Evolutionary conservation across 2,113 vertebrate species (phyloP), one percentile per base, ranked within the genome.

Genomic region (Hyaena hyaena): DNA sequence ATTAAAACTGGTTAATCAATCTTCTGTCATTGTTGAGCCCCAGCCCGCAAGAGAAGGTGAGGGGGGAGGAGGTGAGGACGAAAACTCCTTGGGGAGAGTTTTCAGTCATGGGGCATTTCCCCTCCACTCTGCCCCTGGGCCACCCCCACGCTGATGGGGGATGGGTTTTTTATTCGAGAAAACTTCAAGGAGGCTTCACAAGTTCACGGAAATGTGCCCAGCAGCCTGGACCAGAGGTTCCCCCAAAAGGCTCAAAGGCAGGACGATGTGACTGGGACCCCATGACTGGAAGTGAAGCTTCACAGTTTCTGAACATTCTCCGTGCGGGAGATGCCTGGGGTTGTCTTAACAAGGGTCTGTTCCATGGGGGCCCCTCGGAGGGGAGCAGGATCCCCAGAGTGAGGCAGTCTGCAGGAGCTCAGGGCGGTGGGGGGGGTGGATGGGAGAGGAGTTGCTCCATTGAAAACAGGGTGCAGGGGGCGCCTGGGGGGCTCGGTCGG

Each of bases 351-450:
- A 14, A 5, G 3, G 45, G 28, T 31, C 4, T 16, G 21, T 76
- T 33, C 53, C 11, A 43, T 58, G n/a, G 45, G 31, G 45, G 5
- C 26, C 69, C 23, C 26, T 17, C 2, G 4, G n/a, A 4, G 35
- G 35, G 16, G 24, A 24, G 10, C 43, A 4, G n/a, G 58, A 7
- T 19, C 19, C 48, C 24, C 5, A 15, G 7, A 69, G 11, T 31
- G 28, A 16, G 45, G 35, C 31, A 24, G 2, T 28, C n/a, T 77
- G 1, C 0, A 8, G 53, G 14, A 31, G 21, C 21, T n/a, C 10
- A 23, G 26, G 68, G 61, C 39, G 3, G 39, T 2, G 2, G 0
- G 11, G 10, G 1, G 2, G 4, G 11, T 1, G 1, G 21, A 1
- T 23, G 45, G 53, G n/a, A 45, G 16, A 28, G 16, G 7, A 2